Base-by-base conservation (phyloP, 2,888 invertebrate genomes). In the Lithophane ornitopus region DNA sequence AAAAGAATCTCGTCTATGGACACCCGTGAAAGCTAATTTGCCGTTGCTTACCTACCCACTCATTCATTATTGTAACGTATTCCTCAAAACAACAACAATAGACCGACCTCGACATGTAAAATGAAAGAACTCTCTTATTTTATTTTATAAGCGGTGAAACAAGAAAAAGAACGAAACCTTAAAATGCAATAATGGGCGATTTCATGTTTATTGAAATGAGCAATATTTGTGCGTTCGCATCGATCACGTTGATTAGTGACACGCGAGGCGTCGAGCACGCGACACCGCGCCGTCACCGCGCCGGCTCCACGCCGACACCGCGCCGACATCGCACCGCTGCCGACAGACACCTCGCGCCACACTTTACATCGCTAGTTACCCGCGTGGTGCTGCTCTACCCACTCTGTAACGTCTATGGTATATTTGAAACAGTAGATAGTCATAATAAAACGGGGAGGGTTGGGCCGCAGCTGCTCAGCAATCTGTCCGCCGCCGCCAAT, bases 161-260 rank as follows among this genome's bases (percentile, higher is more conserved):
- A 63, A 75, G 70, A 80, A 71, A 41, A 62, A 56, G 28, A 58
- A 74, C 26, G 74, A 77, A 74, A 65, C 72, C 76, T 74, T 82
- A 68, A 79, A 89, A 82, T 65, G 67, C 74, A 16, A 16, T 46
- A 77, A 84, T 73, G 26, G 78, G 62, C 52, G 81, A 81, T 87
- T 82, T 78, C 52, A 80, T 84, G 82, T 86, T 81, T 85, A 87
- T 83, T 85, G 83, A 81, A 86, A 85, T 85, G 80, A 84, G 77
- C 87, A 85, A 89, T 89, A 84, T 88, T 88, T 85, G 85, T 88
- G 85, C 79, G 88, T 85, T 87, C 70, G 82, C 88, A 89, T 89
- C 84, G 87, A 90, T 90, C 88, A 86, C 80, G 71, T 76, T 85
- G 88, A 91, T 90, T 87, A 86, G 80, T 54, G 44, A 75, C 91